These are phyloP conservation scores for Scaptomyza montana DNA, from an alignment of 1,140 invertebrate genomes.

Conservation along the genomic window DNA sequence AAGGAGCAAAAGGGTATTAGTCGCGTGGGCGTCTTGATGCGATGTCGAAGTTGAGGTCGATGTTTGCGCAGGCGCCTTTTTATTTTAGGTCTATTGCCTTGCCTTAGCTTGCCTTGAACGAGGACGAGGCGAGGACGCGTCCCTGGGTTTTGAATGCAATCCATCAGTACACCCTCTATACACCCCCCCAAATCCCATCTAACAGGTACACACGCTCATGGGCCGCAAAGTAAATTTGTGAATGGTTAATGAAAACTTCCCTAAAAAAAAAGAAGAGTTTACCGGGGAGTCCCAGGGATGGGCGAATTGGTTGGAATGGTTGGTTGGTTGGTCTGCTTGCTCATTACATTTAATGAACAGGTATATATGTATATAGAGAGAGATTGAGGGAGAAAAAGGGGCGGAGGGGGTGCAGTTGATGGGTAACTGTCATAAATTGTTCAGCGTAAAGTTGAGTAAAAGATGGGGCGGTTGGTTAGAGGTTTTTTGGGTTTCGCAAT, in stretches of 20 bases:
- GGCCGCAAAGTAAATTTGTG: conserved; percentile 79
- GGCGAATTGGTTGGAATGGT: not conserved
- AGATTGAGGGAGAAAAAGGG: too few species aligned
- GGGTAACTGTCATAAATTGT: conserved; percentile 76
- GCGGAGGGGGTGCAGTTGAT: conserved; percentile 40
- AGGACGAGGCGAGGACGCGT: conserved; percentile 56
- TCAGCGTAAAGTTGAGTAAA: conserved; percentile 7
- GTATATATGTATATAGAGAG: conserved; percentile 12
- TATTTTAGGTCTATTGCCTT: conserved; percentile 10
- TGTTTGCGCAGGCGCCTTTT: conserved; percentile 60
- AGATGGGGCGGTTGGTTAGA: not conserved
- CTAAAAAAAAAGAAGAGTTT: conserved; percentile 25
- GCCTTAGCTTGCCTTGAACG: conserved; percentile 44
- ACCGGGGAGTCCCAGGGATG: not conserved
- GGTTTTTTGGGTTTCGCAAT: conserved; percentile 23
- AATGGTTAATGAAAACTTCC: conserved; percentile 80
- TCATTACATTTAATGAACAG: conserved; percentile 77
- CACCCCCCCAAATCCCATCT: not conserved
- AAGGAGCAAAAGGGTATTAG: not conserved
- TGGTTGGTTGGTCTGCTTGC: conserved; percentile 47
- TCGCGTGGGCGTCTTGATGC: conserved; percentile 59
- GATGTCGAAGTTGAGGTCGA: conserved; percentile 9
- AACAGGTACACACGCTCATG: not conserved
- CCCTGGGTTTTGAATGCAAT: conserved; percentile 27
- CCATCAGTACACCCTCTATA: not conserved